Conservation (phyloP, 2,113 vertebrate species). For the Prunella fulvescens region DNA sequence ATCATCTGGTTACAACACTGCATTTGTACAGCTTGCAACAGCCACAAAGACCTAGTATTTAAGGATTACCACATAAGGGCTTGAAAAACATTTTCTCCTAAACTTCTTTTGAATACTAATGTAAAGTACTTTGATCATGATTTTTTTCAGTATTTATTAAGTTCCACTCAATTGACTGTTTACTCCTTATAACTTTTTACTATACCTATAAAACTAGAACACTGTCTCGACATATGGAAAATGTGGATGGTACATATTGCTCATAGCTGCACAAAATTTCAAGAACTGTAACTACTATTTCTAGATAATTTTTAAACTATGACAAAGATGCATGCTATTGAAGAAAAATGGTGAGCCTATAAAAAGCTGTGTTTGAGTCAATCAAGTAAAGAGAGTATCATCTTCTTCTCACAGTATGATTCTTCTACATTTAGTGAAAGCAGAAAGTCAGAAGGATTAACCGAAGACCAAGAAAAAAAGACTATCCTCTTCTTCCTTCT, state of each 20-base stretch:
- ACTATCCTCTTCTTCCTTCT: background rate
- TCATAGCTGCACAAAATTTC: conserved; percentile 39
- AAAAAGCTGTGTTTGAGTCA: conserved; percentile 31
- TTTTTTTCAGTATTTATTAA: background rate
- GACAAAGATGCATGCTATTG: conserved; percentile 33
- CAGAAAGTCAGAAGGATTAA: conserved; percentile 2
- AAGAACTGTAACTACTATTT: conserved; percentile 38
- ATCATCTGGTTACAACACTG: background rate
- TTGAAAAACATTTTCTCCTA: background rate
- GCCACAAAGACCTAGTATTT: background rate
- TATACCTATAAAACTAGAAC: background rate
- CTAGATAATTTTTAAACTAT: conserved; percentile 26
- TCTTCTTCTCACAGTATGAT: background rate
- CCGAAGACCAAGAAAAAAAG: background rate
- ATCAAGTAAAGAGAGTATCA: background rate
- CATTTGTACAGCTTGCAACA: background rate
- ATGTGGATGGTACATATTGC: conserved; percentile 29
- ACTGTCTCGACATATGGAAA: conserved; percentile 18
- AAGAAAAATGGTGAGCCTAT: conserved; percentile 46
- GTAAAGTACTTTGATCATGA: background rate
- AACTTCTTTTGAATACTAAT: background rate
- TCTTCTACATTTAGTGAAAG: background rate
- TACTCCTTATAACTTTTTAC: background rate
- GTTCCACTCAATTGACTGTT: background rate
- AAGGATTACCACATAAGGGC: background rate